Base-by-base conservation (phyloP, 2,797 vertebrate species). In the Cyclura pinguis region DNA sequence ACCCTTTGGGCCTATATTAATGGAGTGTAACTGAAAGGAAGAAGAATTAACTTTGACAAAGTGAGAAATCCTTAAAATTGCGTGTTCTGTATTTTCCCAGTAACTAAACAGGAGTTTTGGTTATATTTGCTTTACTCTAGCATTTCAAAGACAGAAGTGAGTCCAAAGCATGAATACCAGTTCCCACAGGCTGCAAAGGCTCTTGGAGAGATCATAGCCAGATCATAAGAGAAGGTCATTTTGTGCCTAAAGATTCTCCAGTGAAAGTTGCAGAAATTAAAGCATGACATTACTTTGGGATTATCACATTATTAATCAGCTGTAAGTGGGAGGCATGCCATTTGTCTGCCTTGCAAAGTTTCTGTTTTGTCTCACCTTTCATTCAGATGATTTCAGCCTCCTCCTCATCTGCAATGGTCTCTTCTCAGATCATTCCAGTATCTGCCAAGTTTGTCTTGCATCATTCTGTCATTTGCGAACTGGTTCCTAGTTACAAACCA, bases 41-140 rank as follows among this genome's bases (percentile, higher is more conserved):
- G 76, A 86, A 77, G 52, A 91, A 91, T 84, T 38, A 91, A 89
- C 0, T 89, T 85, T 89, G 93, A 93, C 89, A 95, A 95, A 91
- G 88, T 89, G 93, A 93, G 86, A 91, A 83, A 89, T 78, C 2
- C 55, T 67, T 91, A n/a, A 84, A 83, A 76, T 77, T 86, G 24
- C 82, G 77, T 73, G 32, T 55, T 69, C 13, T 57, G 74, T 64
- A 8, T 52, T 12, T 93, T 85, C 57, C 80, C 93, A 69, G 80
- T 91, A 87, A 69, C 22, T 80, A 84, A 76, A 77, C 80, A 84
- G 57, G 47, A 57, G 52, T 32, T 52, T 72, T 35, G 73, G 78
- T 2, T 0, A 42, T 88, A 67, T 80, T 94, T 85, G 9, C 38
- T 83, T 93, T 86, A 88, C 57, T 22, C 27, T 83, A 32, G 85